Evolutionary conservation across 2,113 vertebrate species (phyloP).

Genomic region (Nerophis ophidion): DNA sequence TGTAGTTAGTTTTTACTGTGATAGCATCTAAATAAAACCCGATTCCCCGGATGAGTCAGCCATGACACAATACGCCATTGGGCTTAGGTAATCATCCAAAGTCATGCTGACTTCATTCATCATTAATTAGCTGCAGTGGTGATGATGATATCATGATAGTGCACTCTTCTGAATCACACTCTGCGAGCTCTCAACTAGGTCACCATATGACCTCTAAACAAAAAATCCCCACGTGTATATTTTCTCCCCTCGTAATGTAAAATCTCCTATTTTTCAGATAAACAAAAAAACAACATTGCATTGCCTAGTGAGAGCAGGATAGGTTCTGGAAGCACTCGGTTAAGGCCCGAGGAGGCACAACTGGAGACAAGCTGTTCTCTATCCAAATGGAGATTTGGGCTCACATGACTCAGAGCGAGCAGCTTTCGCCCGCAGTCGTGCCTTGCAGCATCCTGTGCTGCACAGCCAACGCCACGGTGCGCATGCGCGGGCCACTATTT

Average conservation of each 20-base stretch:
- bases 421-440: constrained; percentile 53
- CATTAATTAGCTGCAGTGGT: constrained; percentile 13
- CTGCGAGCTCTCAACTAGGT: neutral
- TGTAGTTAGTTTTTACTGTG: neutral
- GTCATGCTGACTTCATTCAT: constrained; percentile 13
- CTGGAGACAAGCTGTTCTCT: constrained; percentile 66
- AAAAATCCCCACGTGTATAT: neutral
- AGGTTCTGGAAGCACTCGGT: constrained; percentile 35
- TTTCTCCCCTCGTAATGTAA: neutral
- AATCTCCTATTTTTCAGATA: neutral
- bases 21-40: neutral
- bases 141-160: neutral
- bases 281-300: neutral
- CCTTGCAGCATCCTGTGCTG: constrained; percentile 38
- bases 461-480: constrained; percentile 2
- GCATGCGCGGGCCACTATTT: constrained; percentile 22
- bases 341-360: constrained; percentile 51
- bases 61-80: neutral
- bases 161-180: constrained; percentile 1
- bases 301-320: neutral
- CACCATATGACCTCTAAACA: constrained; percentile 4
- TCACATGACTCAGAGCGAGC: constrained; percentile 62
- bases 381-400: constrained; percentile 61
- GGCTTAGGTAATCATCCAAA: constrained; percentile 8
- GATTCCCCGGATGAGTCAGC: neutral